A percentile compares a stretch with the other conserved stretches of the same genome.
These are phyloP conservation scores for Arbacia lixula DNA, from an alignment of 53 echinoderm and acorn worm genomes.

Conservation along the genomic window DNA sequence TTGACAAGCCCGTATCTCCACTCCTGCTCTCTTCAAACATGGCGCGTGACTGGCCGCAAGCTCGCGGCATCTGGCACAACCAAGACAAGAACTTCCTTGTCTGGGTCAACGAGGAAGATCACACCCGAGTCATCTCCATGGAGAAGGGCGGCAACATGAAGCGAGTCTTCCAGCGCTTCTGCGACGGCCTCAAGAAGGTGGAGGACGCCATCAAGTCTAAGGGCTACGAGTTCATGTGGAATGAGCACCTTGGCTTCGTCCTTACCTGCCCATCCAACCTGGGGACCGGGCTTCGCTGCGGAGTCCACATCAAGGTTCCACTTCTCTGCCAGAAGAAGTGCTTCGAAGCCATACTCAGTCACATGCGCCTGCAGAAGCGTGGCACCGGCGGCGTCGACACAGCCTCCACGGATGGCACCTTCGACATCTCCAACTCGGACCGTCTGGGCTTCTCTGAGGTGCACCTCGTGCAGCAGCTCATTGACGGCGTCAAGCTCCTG, in stretches of 20 bases:
- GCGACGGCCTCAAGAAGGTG: constrained; percentile 89
- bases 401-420: constrained; percentile 92
- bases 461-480: constrained; percentile 82
- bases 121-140: constrained; percentile 90
- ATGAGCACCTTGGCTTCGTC: constrained; percentile 88
- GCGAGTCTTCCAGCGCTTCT: constrained; percentile 84
- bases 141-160: constrained; percentile 89
- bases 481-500: constrained; percentile 89
- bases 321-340: constrained; percentile 69
- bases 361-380: constrained; percentile 84
- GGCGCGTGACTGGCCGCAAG: constrained; percentile 99
- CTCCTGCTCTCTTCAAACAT: constrained; percentile 85
- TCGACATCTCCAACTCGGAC: constrained; percentile 95
- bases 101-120: constrained; percentile 98
- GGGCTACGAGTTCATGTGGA: constrained; percentile 93
- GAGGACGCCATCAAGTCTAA: constrained; percentile 81
- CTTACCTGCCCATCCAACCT: constrained; percentile 96
- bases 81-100: constrained; percentile 92
- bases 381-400: constrained; percentile 99
- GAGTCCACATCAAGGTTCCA: constrained; percentile 93
- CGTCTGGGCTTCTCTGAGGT: constrained; percentile 94
- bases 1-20: constrained; percentile 98
- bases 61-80: constrained; percentile 95
- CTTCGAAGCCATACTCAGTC: constrained; percentile 75
- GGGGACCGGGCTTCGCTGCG: constrained; percentile 92